Base-by-base conservation (phyloP, 1,140 invertebrate species). In the Neodiprion virginianus region DNA sequence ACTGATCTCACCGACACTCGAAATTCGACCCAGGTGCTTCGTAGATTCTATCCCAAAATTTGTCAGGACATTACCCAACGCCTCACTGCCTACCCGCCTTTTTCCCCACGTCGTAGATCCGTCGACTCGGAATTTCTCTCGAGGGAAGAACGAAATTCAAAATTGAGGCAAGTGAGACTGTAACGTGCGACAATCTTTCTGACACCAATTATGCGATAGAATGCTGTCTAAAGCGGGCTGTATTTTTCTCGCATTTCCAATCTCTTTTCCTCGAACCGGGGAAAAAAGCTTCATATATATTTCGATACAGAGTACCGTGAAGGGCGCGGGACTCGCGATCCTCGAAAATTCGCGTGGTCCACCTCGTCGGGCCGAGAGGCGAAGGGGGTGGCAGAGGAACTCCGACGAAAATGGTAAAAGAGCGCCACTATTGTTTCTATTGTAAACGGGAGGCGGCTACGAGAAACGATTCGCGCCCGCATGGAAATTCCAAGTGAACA, bases 281-380 rank as follows among this genome's bases (percentile, higher is more conserved):
- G 50, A 14, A 12, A 61, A 12, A 40, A 40, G 5, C 5, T 5
- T 40, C 2, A 40, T 40, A 40, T 40, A 40, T 61, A 61, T 17
- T 61, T 61, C 53, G 53, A 61, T 61, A 61, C 11, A 8, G 28
- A 40, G 28, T 40, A 65, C 4, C 61, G 61, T 12, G 40, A 69
- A 21, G 23, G 67, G 23, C 10, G 21, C 11, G 67, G 21, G 21
- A 23, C 10, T 69, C 12, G 17, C 12, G 67, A 21, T 21, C 10
- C 67, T 69, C 21, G 67, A 21, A 69, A 47, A 69, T 7, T 47
- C 9, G 11, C 11, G 67, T 14, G 67, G 67, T 10, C 67, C 67
- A 78, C 77, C 81, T 81, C 82, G 83, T 71, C 78, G 75, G 67
- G 83, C 74, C 79, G 81, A 78, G 84, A 84, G 66, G 68, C 14